Evolutionary conservation across 2,797 vertebrate genomes (phyloP).

Genomic region (Caiman crocodilus): DNA sequence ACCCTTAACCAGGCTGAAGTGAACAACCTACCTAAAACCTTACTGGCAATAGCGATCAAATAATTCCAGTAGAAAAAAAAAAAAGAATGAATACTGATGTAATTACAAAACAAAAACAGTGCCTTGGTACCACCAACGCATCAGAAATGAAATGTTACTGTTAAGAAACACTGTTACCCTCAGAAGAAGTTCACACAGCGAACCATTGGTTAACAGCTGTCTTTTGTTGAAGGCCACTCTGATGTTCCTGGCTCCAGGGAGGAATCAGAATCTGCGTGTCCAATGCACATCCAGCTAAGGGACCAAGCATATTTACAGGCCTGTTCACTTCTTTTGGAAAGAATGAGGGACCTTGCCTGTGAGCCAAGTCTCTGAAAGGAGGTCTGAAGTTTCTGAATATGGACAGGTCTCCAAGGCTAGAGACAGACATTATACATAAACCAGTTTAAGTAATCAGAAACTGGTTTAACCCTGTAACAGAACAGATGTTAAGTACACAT

Average conservation of each 20-base stretch:
- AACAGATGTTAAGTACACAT: too few relatives aligned
- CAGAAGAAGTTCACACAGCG: constrained; percentile 63
- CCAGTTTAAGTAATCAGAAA: too few relatives aligned
- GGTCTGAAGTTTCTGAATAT: constrained; percentile 61
- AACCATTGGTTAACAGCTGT: constrained; percentile 53
- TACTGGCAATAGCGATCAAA: not conserved
- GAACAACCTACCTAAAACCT: not conserved
- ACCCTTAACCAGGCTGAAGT: not conserved
- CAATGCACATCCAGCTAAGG: constrained; percentile 42
- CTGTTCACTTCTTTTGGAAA: constrained; percentile 63
- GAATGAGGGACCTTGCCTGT: constrained; percentile 58
- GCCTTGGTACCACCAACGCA: constrained; percentile 2
- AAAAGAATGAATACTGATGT: not conserved
- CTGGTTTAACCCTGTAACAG: too few relatives aligned
- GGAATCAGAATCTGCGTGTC: constrained; percentile 62
- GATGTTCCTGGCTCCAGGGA: constrained; percentile 57
- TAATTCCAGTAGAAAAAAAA: not conserved
- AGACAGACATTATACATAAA: too few relatives aligned
- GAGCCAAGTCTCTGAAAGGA: constrained; percentile 54
- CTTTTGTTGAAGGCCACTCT: constrained; percentile 69
- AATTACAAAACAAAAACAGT: constrained; percentile 55
- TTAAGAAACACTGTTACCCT: constrained; percentile 46
- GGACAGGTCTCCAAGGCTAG: constrained; percentile 31
- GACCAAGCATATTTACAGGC: constrained; percentile 67
- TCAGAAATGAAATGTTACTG: constrained; percentile 28